These are phyloP conservation scores for Eurypyga helias DNA, from an alignment of 2,113 vertebrate genomes.

Conservation along the genomic window DNA sequence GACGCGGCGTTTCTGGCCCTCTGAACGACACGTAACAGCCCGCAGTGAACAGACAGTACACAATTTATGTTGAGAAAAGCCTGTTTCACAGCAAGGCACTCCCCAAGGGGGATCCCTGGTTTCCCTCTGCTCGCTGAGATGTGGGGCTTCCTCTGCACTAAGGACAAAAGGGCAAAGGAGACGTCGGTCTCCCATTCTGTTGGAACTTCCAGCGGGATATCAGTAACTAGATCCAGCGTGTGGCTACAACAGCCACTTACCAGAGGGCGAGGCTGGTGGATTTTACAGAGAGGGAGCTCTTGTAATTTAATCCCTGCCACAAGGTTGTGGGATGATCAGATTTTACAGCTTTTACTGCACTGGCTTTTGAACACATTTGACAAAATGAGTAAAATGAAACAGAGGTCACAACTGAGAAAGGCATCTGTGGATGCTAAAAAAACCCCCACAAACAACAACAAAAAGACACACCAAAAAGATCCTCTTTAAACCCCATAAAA, in stretches of 20 bases:
- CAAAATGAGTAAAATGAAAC: neutral
- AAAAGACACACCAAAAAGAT: neutral
- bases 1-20: slow-evolving; percentile 23
- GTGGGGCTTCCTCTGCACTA: neutral
- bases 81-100: neutral
- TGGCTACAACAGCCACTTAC: neutral
- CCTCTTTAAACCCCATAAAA: neutral
- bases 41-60: neutral
- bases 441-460: too few species aligned
- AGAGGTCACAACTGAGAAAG: neutral
- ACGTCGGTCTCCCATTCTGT: neutral
- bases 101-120: neutral
- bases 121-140: neutral
- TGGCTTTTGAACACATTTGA: neutral
- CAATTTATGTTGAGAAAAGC: neutral
- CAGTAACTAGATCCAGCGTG: neutral
- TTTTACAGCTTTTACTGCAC: neutral
- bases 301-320: neutral
- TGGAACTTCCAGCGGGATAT: neutral
- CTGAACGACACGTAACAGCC: neutral
- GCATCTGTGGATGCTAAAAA: neutral
- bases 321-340: accelerated
- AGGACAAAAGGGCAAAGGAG: neutral
- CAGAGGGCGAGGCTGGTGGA: neutral
- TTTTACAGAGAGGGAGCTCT: neutral